Conservation (phyloP, 2,888 invertebrate species). For the Pachydiplax longipennis region DNA sequence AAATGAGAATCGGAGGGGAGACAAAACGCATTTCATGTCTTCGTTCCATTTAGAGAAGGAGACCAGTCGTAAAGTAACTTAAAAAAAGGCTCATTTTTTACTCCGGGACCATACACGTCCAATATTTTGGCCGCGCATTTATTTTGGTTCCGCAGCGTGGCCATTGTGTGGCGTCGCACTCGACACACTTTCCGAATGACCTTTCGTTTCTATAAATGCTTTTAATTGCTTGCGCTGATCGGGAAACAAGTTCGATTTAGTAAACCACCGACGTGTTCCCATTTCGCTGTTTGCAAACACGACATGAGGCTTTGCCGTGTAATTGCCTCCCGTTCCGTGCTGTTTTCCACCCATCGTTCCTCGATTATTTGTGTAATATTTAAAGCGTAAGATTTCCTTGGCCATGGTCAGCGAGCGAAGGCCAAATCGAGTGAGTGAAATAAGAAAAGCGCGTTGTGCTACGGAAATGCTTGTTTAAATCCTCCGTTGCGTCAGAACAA, state of each 20-base stretch:
- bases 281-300: not conserved
- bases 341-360: not conserved
- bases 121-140: not conserved
- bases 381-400: not conserved
- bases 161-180: not conserved
- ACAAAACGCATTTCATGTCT: not conserved
- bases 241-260: not conserved
- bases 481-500: not conserved
- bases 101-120: not conserved
- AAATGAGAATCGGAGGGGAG: too few relatives aligned
- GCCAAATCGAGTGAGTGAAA: not conserved
- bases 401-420: not conserved
- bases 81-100: not conserved
- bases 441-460: not conserved
- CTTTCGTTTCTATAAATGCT: not conserved
- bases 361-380: not conserved
- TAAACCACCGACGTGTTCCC: not conserved
- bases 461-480: not conserved
- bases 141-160: not conserved
- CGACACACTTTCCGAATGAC: not conserved
- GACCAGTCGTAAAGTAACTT: not conserved
- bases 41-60: not conserved
- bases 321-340: not conserved
- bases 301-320: not conserved
- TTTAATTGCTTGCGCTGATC: not conserved